Conservation (phyloP, 2,797 vertebrate genomes). For the Argentina silus region DNA sequence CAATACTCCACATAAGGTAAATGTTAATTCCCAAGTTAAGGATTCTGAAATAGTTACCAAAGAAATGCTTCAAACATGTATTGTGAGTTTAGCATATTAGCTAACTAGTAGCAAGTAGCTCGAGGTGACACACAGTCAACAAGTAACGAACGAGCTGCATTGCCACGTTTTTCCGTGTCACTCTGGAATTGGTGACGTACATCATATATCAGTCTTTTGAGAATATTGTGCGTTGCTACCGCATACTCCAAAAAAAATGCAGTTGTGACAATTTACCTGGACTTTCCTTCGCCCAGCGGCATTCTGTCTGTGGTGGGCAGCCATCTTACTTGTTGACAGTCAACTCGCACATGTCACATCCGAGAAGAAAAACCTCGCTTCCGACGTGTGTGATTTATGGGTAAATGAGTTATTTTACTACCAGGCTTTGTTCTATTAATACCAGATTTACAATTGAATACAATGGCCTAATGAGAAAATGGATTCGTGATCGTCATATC, state of each 20-base stretch:
- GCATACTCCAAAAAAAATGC: slow-evolving; percentile 2
- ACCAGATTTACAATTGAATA: neutral
- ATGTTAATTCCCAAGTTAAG: too few species aligned
- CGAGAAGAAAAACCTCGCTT: slow-evolving; percentile 53
- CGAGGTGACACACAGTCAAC: neutral
- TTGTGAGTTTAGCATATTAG: neutral
- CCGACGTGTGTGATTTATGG: slow-evolving; percentile 17
- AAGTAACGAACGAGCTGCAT: neutral
- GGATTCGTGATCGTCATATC: too few species aligned
- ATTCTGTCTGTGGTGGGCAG: slow-evolving; percentile 98
- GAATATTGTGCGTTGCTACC: neutral
- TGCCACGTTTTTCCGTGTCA: neutral
- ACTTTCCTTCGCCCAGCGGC: slow-evolving; percentile 98
- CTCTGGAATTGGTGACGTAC: neutral
- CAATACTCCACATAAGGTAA: too few species aligned
- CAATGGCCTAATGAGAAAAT: too few species aligned
- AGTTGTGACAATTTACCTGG: slow-evolving; percentile 81
- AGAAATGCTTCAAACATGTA: neutral
- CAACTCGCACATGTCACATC: slow-evolving; percentile 81
- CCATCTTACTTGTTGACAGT: slow-evolving; percentile 99
- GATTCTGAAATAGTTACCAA: neutral
- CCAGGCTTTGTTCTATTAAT: neutral
- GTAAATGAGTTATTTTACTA: neutral
- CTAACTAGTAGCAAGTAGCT: neutral
- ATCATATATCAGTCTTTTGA: neutral